A percentile compares a stretch with the other conserved stretches of the same genome.
These are phyloP conservation scores for Gambusia holbrooki DNA, from an alignment of 2,113 vertebrate species.

Conservation along the genomic window DNA sequence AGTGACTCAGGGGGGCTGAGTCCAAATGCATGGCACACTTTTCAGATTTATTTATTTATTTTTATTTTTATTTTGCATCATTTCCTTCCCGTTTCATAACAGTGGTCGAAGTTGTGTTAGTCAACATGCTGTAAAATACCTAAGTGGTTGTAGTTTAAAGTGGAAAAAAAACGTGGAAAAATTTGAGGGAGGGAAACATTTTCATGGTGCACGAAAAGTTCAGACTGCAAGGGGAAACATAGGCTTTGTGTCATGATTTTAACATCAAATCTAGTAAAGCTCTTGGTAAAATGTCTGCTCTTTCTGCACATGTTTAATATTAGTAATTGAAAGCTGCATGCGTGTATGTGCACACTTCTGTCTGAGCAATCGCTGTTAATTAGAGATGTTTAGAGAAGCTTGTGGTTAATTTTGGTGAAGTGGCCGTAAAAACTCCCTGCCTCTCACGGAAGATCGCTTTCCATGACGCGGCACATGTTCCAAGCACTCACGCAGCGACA, in stretches of 20 bases:
- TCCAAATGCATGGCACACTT: neutral
- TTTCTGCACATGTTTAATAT: slow-evolving; percentile 62
- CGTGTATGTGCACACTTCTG: slow-evolving; percentile 37
- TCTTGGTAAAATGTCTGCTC: slow-evolving; percentile 20
- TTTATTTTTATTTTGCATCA: neutral
- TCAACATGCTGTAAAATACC: neutral
- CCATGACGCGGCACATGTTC: slow-evolving; percentile 70
- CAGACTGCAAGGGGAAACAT: neutral
- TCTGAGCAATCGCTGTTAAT: slow-evolving; percentile 69
- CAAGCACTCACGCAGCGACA: slow-evolving; percentile 35
- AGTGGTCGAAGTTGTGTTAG: neutral
- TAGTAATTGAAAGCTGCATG: slow-evolving; percentile 48
- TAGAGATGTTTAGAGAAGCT: slow-evolving; percentile 67
- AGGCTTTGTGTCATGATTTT: slow-evolving; percentile 7
- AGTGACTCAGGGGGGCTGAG: too few species aligned
- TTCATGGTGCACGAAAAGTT: neutral
- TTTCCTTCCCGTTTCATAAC: too few species aligned
- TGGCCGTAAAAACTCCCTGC: slow-evolving; percentile 72
- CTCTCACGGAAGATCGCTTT: slow-evolving; percentile 79
- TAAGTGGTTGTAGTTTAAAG: neutral
- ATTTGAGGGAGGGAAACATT: neutral
- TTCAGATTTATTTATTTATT: neutral
- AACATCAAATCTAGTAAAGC: slow-evolving; percentile 15
- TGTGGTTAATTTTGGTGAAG: slow-evolving; percentile 76
- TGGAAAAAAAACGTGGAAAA: neutral